Evolutionary conservation across 2,888 invertebrate species (phyloP).

Genomic region (Colostygia pectinataria): DNA sequence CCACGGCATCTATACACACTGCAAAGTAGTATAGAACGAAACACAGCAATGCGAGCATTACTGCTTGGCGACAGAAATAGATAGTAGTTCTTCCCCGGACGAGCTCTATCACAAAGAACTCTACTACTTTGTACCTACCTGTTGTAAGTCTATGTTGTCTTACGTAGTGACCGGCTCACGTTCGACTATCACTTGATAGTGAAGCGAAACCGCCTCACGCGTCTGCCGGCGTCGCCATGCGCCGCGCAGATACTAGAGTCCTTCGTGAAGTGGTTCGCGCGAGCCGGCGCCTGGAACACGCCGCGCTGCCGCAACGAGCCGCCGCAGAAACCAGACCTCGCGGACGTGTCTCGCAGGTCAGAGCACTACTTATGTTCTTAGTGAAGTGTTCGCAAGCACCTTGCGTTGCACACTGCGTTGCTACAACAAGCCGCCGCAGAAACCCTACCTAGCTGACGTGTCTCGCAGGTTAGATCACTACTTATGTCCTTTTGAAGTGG

Average conservation of each 20-base stretch:
- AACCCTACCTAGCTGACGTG: conserved; percentile 38
- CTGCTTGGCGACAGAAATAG: too few species aligned
- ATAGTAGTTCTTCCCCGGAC: too few species aligned
- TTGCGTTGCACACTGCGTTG: conserved; percentile 67
- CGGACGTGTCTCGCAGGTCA: conserved; percentile 70
- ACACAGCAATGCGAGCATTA: too few species aligned
- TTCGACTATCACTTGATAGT: conserved; percentile 78
- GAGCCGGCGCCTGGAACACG: conserved; percentile 73
- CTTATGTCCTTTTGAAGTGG: conserved; percentile 62
- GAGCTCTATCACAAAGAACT: too few species aligned
- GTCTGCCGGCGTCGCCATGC: conserved; percentile 69
- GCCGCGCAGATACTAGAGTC: conserved; percentile 75
- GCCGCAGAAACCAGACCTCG: conserved; percentile 61
- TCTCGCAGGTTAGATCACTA: conserved; percentile 57
- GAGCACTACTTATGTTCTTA: not conserved
- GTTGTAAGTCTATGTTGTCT: not conserved
- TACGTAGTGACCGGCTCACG: conserved; percentile 67
- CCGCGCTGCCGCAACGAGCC: conserved; percentile 60
- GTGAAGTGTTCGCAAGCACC: conserved; percentile 76
- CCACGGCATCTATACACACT: too few species aligned
- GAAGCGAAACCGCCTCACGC: conserved; percentile 69
- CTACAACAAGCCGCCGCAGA: conserved; percentile 59
- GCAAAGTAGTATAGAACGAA: too few species aligned
- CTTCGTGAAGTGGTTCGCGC: conserved; percentile 77
- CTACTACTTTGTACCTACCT: too few species aligned